Base-by-base conservation (phyloP, 1,140 invertebrate species). In the Mizuhopecten yessoensis region DNA sequence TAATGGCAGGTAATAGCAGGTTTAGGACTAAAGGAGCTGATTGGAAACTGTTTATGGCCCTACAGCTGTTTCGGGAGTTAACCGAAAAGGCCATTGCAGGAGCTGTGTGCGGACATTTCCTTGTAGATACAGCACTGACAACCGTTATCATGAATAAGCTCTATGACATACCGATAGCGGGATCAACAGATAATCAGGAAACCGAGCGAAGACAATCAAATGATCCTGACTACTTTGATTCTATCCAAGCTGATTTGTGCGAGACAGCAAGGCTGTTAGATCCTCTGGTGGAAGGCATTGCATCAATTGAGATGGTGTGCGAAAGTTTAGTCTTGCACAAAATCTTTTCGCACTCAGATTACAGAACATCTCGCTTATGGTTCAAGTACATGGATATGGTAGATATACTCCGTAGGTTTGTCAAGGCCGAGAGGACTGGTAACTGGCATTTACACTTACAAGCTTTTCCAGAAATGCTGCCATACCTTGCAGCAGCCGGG, bases 401-500 rank as follows among this genome's bases (percentile, higher is more conserved):
- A 13, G 86, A 88, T 34, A 91, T 93, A 10, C 57, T 94, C 0
- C 36, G 49, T 17, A 36, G n/a, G 20, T 94, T 94, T 34, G 86
- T 95, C 0, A 90, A 87, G 57, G 90, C 94, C 33, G 94, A 94
- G 87, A 88, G 93, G 86, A 94, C 92, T 15, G 93, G 93, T 2
- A 90, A 94, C 91, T 15, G 93, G 93, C 10, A 90, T 15, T 33
- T 93, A 15, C 89, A 92, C 39, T 39, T 92, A 33, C 17, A 90
- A 29, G 10, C 87, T 10, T 29, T 97, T 33, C 75, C 92, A 89
- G 91, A 95, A 92, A 97, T 97, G 94, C 91, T 97, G 15, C 96
- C 96, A 15, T 96, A 91, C 90, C 96, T 97, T 93, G 94, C 96
- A 93, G 95, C 96, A 7, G 88, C 93, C 90, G 96, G 97, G 20